These are phyloP conservation scores for Coelopa frigida DNA, from an alignment of 1,140 invertebrate genomes.

Conservation along the genomic window DNA sequence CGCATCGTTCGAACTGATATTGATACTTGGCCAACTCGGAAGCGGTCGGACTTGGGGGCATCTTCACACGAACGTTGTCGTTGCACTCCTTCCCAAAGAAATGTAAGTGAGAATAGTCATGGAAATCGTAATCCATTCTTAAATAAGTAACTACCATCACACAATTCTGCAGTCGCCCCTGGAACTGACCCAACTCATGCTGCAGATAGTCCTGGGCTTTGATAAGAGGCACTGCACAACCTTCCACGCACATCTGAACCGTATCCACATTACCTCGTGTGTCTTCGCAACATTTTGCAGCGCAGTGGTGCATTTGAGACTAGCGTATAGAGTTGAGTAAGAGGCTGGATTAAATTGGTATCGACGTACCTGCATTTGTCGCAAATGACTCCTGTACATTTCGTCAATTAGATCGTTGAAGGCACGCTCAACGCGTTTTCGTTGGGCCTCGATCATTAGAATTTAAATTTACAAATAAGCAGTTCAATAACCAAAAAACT, in stretches of 20 bases:
- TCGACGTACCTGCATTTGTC: conserved; percentile 87
- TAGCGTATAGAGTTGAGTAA: too few species aligned
- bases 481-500: background rate
- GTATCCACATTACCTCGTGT: conserved; percentile 59
- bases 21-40: conserved; percentile 58
- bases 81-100: conserved; percentile 55
- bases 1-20: conserved; percentile 76
- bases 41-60: conserved; percentile 62
- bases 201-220: conserved; percentile 72
- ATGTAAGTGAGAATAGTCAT: background rate
- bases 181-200: conserved; percentile 53
- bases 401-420: conserved; percentile 72
- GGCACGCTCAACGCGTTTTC: conserved; percentile 68
- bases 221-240: conserved; percentile 63
- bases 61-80: conserved; percentile 66
- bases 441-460: conserved; percentile 67
- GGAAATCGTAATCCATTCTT: background rate
- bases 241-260: conserved; percentile 75
- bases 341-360: too few species aligned
- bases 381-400: conserved; percentile 66
- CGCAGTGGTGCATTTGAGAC: too few species aligned
- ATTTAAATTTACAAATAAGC: background rate
- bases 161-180: conserved; percentile 79
- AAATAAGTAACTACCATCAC: conserved; percentile 52
- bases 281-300: conserved; percentile 71